Evolutionary conservation across 2,113 vertebrate species (phyloP), one percentile per base, ranked within the genome.

Genomic region (Dermatemys mawii): DNA sequence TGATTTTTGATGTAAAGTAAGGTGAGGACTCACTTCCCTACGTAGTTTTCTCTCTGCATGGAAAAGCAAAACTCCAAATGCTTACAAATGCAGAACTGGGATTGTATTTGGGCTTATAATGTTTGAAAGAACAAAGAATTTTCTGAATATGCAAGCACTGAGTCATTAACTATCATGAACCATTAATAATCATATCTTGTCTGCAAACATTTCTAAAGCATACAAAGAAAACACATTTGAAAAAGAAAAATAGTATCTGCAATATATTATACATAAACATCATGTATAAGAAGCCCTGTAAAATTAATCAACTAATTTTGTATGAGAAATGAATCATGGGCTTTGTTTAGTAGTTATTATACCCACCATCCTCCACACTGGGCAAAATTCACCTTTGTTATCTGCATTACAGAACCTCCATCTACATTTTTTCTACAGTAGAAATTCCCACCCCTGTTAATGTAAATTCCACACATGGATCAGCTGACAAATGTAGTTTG

Each of bases 141-240:
- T 93, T 94, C 91, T 93, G n/a, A 73, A 73, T 41, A 41, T 73
- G n/a, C 95, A 96, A 96, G 24, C 44, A 85, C 76, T 91, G 48
- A 93, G 84, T 55, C 84, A 89, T 91, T 75, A 78, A 96, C 90
- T 55, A 96, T 78, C 41, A 92, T 92, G 80, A 80, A 41, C 95
- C 90, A 85, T 89, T 94, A 48, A 81, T 90, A 95, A 96, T 94
- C 93, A n/a, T 93, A 75, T 97, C 92, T 87, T 90, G 82, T 87
- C 84, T 96, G 81, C 83, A 41, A 91, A 60, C 63, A 84, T 89
- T 84, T 46, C 51, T 60, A 90, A 95, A 97, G 90, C 90, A 93
- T 91, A 86, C 60, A 91, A 95, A 21, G 54, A 93, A 97, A 90
- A 73, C 93, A 86, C 4, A 50, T n/a, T 2, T 5, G 2, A 11